Evolutionary conservation across 2,113 vertebrate genomes (phyloP).

Genomic region (Ctenodactylus gundi): DNA sequence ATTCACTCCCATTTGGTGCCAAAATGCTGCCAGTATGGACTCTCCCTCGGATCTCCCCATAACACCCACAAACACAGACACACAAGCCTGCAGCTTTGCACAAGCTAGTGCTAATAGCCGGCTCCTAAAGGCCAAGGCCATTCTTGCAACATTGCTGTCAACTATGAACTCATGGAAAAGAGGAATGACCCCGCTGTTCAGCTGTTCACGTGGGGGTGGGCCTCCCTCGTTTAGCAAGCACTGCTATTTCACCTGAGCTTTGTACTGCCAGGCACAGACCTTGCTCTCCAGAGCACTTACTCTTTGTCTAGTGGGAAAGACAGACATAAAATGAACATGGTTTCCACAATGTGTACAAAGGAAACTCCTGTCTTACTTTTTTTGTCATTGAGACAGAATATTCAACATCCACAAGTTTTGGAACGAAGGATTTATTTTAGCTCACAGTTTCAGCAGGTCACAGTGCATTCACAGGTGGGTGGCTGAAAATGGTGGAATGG

Average conservation of each 20-base stretch:
- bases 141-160: background rate
- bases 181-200: background rate
- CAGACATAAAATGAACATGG: background rate
- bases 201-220: background rate
- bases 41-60: rapidly evolving
- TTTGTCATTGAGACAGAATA: too few relatives aligned
- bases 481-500: too few relatives aligned
- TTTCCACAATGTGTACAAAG: background rate
- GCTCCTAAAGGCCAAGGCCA: background rate
- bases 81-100: too few relatives aligned
- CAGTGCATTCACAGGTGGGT: too few relatives aligned
- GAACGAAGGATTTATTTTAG: too few relatives aligned
- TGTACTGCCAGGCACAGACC: background rate
- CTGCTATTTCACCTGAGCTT: background rate
- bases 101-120: too few relatives aligned
- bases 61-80: rapidly evolving
- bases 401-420: too few relatives aligned
- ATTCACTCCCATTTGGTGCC: background rate
- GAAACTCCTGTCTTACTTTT: too few relatives aligned
- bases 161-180: background rate
- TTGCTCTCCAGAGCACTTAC: background rate
- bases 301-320: background rate
- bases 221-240: background rate
- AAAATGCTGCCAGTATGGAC: background rate
- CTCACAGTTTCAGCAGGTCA: too few relatives aligned